Conservation (phyloP, 2,113 vertebrate species). For the Nerophis ophidion region DNA sequence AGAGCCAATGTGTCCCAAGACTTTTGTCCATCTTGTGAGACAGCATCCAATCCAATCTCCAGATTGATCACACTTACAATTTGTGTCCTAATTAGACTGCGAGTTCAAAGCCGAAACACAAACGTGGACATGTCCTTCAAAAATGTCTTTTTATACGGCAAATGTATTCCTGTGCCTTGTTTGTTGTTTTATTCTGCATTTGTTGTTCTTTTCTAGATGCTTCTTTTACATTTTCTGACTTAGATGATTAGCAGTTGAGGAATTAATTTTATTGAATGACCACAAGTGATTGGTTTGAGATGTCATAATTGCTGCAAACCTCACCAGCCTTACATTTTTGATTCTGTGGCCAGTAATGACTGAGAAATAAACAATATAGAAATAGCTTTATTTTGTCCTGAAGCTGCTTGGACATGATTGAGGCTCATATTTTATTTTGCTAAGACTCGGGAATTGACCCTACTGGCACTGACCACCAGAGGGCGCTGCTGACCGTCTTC, state of each 20-base stretch:
- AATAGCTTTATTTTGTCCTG: not conserved
- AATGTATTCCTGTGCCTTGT: conserved; percentile 27
- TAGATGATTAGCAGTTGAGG: no score
- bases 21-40: conserved; percentile 2
- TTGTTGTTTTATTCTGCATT: conserved; percentile 14
- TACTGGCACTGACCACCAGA: conserved; percentile 30
- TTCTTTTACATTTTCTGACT: no score
- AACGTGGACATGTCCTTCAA: conserved; percentile 10
- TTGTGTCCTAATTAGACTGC: conserved; percentile 32
- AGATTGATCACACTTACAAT: conserved; percentile 3
- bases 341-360: conserved; percentile 4
- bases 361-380: not conserved
- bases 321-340: conserved; percentile 5
- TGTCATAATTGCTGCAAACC: not conserved
- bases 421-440: conserved; percentile 7
- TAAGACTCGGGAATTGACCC: not conserved
- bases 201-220: no score
- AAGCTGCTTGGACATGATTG: conserved; percentile 7
- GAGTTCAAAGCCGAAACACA: conserved; percentile 12
- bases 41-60: conserved; percentile 1
- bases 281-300: not conserved
- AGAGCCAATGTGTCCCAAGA: no score
- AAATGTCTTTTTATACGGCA: conserved; percentile 1
- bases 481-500: conserved; percentile 29
- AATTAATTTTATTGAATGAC: not conserved